Base-by-base conservation (phyloP, 2,888 invertebrate genomes). In the Anaspis maculata region DNA sequence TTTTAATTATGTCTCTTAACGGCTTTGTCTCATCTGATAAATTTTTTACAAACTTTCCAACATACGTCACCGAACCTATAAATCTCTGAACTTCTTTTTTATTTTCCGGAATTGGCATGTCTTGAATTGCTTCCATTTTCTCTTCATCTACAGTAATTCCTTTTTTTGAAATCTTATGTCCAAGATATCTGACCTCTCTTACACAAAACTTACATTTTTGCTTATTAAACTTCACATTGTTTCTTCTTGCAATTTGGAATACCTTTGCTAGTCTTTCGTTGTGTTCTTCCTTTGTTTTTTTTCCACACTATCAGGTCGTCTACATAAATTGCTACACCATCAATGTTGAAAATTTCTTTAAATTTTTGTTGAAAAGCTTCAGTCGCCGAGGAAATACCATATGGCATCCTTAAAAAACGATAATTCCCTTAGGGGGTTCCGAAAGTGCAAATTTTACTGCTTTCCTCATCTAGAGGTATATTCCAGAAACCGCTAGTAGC, bases 31-130 rank as follows among this genome's bases (percentile, higher is more conserved):
- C 24, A 9, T 34, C 25, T 11, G 44, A 45, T n/a, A 45, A 26
- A 23, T 44, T 44, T 13, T 37, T 24, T 15, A 45, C 30, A 35
- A 42, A 45, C 33, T 22, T 37, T 9, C 38, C 30, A 16, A 52
- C 34, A 43, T 54, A 53, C 14, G 47, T 54, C 3, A 50, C 40
- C 22, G 54, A 30, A 3, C 57, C 56, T 13, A 55, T 37, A 28
- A 58, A 46, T 28, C 44, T 39, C 31, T 52, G 44, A 2, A 56
- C 23, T n/a, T 46, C 45, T 38, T 46, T 44, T 32, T 47, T 48
- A 27, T 42, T 46, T 26, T 35, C 44, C 13, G 52, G 51, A 10
- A 13, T 7, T 14, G 42, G 39, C 35, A 52, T 48, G 6, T 45
- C 22, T 21, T 23, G 15, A 12, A 53, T 46, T 2, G 45, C 48